Evolutionary conservation across 2,888 invertebrate genomes (phyloP), one percentile per base, ranked within the genome.

Genomic region (Dexiosoma caninum): DNA sequence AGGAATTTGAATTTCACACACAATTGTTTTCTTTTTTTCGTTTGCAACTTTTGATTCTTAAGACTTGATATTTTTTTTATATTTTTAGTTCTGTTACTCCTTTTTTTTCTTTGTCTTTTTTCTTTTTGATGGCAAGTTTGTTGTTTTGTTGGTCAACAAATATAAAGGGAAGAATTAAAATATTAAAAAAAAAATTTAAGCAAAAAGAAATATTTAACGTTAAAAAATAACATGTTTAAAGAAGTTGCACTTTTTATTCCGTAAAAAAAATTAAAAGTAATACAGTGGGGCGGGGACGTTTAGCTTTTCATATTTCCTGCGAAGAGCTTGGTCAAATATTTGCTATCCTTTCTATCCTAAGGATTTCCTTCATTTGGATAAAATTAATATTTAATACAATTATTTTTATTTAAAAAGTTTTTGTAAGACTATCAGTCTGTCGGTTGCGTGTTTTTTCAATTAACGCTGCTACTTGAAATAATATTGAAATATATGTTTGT

Each of bases 1-100:
- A 84, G 85, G 86, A 86, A 86, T 86, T 86, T 86, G 85, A 86
- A 86, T 86, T 86, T 86, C 86, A 86, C 86, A 86, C 86, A 86
- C 84, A 84, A 81, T 84, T 78, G 82, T 84, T 59, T 53, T 32
- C 37, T 37, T 64, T 64, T 5, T 42, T 75, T 21, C n/a, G 7
- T 16, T 64, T 16, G 44, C 40, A 64, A 64, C 35, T 74, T 75
- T 75, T 75, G 59, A 67, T 75, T 59, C 75, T 70, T 57, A 70
- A 55, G 81, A 72, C 69, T 62, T 72, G 82, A 69, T 76, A 27
- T 27, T 5, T 80, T 62, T 59, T 46, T 4, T 67, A 40, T 32
- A 37, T 21, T 64, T 49, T 46, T n/a, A n/a, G n/a, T n/a, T n/a
- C n/a, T 46, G 32, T 62, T 44, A 14, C 14, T 23, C n/a, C 19